Base-by-base conservation (phyloP, 2,113 vertebrate species). In the Petroica traversi region DNA sequence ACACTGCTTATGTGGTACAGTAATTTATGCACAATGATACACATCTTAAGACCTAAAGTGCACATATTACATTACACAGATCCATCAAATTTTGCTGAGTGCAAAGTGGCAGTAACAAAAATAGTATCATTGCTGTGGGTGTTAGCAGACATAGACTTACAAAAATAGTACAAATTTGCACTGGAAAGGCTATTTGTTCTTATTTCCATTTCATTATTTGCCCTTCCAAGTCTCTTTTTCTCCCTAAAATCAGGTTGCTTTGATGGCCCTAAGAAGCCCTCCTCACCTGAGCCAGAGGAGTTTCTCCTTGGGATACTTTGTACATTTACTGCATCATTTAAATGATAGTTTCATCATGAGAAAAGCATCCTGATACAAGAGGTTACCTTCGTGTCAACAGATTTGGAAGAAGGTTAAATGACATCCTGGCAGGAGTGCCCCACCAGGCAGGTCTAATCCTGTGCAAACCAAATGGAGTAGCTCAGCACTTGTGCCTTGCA, bases 41-140 rank as follows among this genome's bases (percentile, higher is more conserved):
- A 48, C 29, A 80, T 64, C 57, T 81, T 82, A 66, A 92, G 43
- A 91, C 84, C 69, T 83, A 82, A 93, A 93, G 79, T 93, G 75
- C 67, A 83, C 40, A 18, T 48, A 85, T 46, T 62, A 82, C 49
- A 75, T 85, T 69, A 87, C 54, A 86, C 29, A 87, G 92, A 93
- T 61, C 58, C 68, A 92, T 85, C 59, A 85, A 51, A 54, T 88
- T 97, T 89, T 85, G 64, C 72, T 67, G 61, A 26, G 43, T 93
- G 71, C 51, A 82, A 94, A 75, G 83, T 63, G 83, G 52, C 45
- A 81, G 71, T 92, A 63, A 95, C 48, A 85, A 92, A 94, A 95
- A 89, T 29, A 94, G 63, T 41, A 48, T 75, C 54, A 68, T 24
- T 72, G 67, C 49, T 72, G 64, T 64, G 61, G 59, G 64, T 71